A percentile compares a stretch with the other conserved stretches of the same genome.
Evolutionary conservation across 2,113 vertebrate species (phyloP).

Genomic region (Noturus placidus): DNA sequence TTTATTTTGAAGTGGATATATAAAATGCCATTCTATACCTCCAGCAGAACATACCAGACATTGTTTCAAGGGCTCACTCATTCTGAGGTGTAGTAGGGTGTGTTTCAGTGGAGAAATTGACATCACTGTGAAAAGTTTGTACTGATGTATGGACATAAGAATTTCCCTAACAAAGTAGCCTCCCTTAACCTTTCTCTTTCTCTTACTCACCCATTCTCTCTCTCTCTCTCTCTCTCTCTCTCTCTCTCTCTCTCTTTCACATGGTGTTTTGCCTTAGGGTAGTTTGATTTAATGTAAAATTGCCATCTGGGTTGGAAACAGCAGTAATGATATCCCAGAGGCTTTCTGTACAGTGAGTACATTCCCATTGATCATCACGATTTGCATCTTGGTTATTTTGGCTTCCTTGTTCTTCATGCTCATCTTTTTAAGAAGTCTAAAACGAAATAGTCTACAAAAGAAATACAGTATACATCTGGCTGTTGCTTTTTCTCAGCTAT

Average conservation of each 20-base stretch:
- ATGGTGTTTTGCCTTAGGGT: not conserved
- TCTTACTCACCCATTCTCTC: not conserved
- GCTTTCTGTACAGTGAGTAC: slow-evolving; percentile 25
- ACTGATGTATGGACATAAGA: not conserved
- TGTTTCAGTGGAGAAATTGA: slow-evolving; percentile 22
- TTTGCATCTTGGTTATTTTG: slow-evolving; percentile 19
- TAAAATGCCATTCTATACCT: not conserved
- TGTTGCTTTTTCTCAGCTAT: slow-evolving; percentile 27
- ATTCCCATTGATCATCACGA: not conserved
- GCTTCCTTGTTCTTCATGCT: not conserved
- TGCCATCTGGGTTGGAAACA: slow-evolving; percentile 33
- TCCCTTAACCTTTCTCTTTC: not conserved
- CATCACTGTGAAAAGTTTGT: not conserved
- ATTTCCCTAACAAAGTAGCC: slow-evolving; percentile 35
- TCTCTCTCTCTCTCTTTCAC: not conserved
- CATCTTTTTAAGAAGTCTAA: not conserved
- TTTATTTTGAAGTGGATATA: not conserved
- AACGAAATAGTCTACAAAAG: not conserved
- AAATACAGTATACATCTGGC: not conserved
- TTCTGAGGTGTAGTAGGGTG: not conserved
- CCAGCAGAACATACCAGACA: not conserved
- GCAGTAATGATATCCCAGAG: slow-evolving; percentile 10
- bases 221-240: too few species aligned
- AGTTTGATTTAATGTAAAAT: slow-evolving; percentile 14
- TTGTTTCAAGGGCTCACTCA: not conserved